Percentiles rank a stretch among this genome's conserved stretches.
These are phyloP conservation scores for Pungitius pungitius DNA, from an alignment of 2,113 vertebrate species.

Conservation along the genomic window DNA sequence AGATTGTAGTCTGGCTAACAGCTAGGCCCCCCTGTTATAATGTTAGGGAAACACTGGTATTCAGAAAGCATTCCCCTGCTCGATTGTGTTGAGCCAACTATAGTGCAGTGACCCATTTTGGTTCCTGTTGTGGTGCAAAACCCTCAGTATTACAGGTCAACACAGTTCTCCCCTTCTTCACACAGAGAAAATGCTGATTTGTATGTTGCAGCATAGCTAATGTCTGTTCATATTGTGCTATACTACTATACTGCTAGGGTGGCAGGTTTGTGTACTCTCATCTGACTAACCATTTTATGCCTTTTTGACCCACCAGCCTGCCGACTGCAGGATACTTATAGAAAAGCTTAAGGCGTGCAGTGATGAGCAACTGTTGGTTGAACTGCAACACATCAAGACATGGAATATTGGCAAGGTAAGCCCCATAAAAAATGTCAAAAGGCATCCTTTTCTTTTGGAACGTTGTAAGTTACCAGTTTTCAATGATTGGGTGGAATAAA, in stretches of 20 bases:
- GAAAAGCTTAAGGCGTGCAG: slow-evolving; percentile 93
- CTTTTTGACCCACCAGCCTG: slow-evolving; percentile 80
- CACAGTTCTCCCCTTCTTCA: not conserved
- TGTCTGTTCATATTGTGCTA: not conserved
- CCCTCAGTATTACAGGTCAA: not conserved
- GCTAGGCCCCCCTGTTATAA: no score
- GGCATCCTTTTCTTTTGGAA: not conserved
- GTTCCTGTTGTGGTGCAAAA: not conserved
- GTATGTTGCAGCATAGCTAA: not conserved
- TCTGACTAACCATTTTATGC: slow-evolving; percentile 24
- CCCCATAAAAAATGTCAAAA: not conserved
- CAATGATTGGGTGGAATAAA: not conserved
- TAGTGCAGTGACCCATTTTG: not conserved
- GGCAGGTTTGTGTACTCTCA: not conserved
- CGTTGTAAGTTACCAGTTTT: not conserved
- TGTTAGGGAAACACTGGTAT: no score
- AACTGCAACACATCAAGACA: slow-evolving; percentile 96
- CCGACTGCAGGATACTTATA: slow-evolving; percentile 94
- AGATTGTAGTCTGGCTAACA: not conserved
- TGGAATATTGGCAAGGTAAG: slow-evolving; percentile 96
- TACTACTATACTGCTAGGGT: not conserved
- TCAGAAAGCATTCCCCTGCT: not conserved
- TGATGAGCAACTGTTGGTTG: slow-evolving; percentile 91
- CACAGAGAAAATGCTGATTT: slow-evolving; percentile 1
- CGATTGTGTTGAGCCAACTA: not conserved